phyloP scores from a whole-genome alignment of 2,797 vertebrate species.

The Sphenodon punctatus region DNA sequence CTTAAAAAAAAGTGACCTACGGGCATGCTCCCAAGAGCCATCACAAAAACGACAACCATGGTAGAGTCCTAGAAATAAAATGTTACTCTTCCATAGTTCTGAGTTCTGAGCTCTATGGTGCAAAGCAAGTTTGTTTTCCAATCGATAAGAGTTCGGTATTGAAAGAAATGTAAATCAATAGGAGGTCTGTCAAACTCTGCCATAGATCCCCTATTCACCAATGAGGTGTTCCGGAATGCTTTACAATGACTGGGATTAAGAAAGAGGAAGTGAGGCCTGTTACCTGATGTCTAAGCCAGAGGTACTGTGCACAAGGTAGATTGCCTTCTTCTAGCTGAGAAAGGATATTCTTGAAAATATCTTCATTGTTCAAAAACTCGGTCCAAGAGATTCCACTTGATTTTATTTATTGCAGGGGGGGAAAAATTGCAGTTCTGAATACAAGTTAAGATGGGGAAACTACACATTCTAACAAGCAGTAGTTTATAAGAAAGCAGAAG shows the following conservation, averaged over 20 bases:
- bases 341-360: slow-evolving; percentile 83
- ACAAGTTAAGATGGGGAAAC: too few relatives aligned
- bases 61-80: background rate
- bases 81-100: too few relatives aligned
- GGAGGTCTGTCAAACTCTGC: too few relatives aligned
- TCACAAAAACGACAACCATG: background rate
- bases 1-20: background rate
- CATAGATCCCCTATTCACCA: background rate
- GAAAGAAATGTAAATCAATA: too few relatives aligned
- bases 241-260: too few relatives aligned
- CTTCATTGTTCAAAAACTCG: slow-evolving; percentile 89
- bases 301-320: slow-evolving; percentile 86
- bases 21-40: background rate
- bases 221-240: background rate
- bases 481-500: too few relatives aligned
- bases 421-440: background rate
- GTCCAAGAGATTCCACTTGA: slow-evolving; percentile 93
- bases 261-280: background rate
- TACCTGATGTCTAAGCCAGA: slow-evolving; percentile 95
- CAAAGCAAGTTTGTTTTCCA: too few relatives aligned
- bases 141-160: too few relatives aligned
- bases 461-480: too few relatives aligned
- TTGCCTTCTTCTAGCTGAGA: slow-evolving; percentile 84
- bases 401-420: too few relatives aligned
- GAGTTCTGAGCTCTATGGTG: too few relatives aligned